phyloP scores from a whole-genome alignment of 2,888 invertebrate species.

The Ellobium chinense region DNA sequence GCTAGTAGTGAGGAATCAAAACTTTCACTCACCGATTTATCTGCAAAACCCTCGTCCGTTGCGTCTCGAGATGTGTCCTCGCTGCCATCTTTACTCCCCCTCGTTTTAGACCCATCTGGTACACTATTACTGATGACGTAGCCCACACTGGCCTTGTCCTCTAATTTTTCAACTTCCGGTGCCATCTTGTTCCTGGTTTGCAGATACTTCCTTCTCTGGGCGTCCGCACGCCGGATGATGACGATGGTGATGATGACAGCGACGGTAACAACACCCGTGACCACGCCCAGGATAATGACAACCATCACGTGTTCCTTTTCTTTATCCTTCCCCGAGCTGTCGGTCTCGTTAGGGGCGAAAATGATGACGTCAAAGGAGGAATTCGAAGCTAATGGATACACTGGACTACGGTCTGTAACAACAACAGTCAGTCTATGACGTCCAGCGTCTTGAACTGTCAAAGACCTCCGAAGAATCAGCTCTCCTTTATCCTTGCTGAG shows the following conservation, averaged over 20 bases:
- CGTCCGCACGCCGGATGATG: conserved; percentile 52
- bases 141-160: conserved; percentile 46
- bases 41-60: conserved; percentile 47
- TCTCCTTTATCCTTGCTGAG: conserved; percentile 46
- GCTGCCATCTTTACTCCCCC: conserved; percentile 22
- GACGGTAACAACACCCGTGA: conserved; percentile 55
- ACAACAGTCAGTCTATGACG: conserved; percentile 50
- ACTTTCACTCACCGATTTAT: conserved; percentile 51
- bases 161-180: conserved; percentile 39
- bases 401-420: conserved; percentile 49
- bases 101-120: conserved; percentile 38
- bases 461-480: conserved; percentile 44
- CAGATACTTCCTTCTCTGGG: conserved; percentile 49
- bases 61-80: conserved; percentile 27
- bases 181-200: conserved; percentile 17
- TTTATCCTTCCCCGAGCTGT: conserved; percentile 19
- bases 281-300: conserved; percentile 53
- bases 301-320: conserved; percentile 54
- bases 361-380: conserved; percentile 50
- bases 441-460: conserved; percentile 50
- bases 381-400: conserved; percentile 47
- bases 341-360: conserved; percentile 51
- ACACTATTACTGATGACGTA: conserved; percentile 51
- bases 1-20: too few relatives aligned
- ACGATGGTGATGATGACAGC: conserved; percentile 56